A percentile compares a stretch with the other conserved stretches of the same genome.
Conservation (phyloP, 2,888 invertebrate species). For the Pterostichus madidus region DNA sequence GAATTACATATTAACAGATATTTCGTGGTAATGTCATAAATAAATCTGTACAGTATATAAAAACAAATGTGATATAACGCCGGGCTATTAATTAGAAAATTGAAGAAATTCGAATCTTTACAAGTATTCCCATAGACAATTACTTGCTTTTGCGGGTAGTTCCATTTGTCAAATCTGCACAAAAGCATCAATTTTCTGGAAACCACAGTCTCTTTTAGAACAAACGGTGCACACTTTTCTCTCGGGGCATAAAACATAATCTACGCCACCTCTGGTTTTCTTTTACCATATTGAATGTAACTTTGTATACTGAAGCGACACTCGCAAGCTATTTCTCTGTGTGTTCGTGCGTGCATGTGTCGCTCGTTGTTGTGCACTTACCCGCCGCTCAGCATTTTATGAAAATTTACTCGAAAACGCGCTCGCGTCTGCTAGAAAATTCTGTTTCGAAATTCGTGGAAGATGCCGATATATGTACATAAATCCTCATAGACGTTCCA, state of each 20-base stretch:
- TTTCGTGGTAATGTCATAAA: no score
- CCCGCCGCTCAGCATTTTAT: conserved; percentile 37
- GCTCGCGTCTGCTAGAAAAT: conserved; percentile 9
- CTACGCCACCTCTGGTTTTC: conserved; percentile 45
- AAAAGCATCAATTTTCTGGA: conserved; percentile 20
- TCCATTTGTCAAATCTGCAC: conserved; percentile 32
- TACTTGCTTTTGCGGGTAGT: conserved; percentile 17
- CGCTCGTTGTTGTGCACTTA: conserved; percentile 42
- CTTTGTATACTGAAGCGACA: conserved; percentile 9
- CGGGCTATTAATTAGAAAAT: conserved; percentile 25
- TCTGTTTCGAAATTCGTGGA: conserved; percentile 32
- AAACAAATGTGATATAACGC: no score
- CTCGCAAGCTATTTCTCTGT: not conserved
- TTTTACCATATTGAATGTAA: conserved; percentile 46
- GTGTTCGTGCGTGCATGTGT: conserved; percentile 6
- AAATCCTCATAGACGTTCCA: conserved; percentile 29
- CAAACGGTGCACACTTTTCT: conserved; percentile 37
- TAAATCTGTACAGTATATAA: conserved; percentile 9
- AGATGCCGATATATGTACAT: conserved; percentile 26
- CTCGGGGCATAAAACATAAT: conserved; percentile 38
- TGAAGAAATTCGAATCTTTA: conserved; percentile 16
- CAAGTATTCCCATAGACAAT: conserved; percentile 27
- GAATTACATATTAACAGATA: no score
- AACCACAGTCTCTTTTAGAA: conserved; percentile 37
- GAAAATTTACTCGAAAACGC: conserved; percentile 41